phyloP scores from a whole-genome alignment of 2,888 invertebrate species.

The Nebria salina region DNA sequence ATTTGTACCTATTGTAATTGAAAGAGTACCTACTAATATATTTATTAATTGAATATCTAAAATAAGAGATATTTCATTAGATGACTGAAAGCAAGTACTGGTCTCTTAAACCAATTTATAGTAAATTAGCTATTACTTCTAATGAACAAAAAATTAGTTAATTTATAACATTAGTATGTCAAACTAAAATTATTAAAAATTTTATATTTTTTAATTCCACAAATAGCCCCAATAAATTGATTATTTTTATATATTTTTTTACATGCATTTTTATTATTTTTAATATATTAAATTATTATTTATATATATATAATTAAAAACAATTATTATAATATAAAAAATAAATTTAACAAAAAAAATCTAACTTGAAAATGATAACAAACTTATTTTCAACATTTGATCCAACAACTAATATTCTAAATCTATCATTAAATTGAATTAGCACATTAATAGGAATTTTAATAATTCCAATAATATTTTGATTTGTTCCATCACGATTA shows the following conservation, averaged over 20 bases:
- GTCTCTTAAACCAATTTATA: slow-evolving; percentile 76
- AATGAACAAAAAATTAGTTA: slow-evolving; percentile 69
- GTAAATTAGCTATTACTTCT: slow-evolving; percentile 72
- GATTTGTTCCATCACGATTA: slow-evolving; percentile 67
- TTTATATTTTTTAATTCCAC: slow-evolving; percentile 74
- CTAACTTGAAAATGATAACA: slow-evolving; percentile 72
- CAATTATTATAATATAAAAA: slow-evolving; percentile 56
- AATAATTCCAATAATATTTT: slow-evolving; percentile 66
- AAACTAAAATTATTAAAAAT: slow-evolving; percentile 70
- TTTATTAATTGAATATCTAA: slow-evolving; percentile 69
- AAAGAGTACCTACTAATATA: slow-evolving; percentile 66
- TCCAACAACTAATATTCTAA: slow-evolving; percentile 66
- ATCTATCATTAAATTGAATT: slow-evolving; percentile 69
- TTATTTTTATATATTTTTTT: slow-evolving; percentile 60
- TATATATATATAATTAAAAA: slow-evolving; percentile 58
- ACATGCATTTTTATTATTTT: slow-evolving; percentile 63
- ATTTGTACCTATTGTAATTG: slow-evolving; percentile 79
- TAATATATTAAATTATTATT: slow-evolving; percentile 67
- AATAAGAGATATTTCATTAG: slow-evolving; percentile 66
- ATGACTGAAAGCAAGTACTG: slow-evolving; percentile 76
- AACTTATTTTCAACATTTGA: slow-evolving; percentile 77
- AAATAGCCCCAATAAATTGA: slow-evolving; percentile 73
- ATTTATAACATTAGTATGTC: slow-evolving; percentile 72
- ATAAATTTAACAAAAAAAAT: slow-evolving; percentile 52
- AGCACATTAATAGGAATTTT: slow-evolving; percentile 66